Evolutionary conservation across 2,797 vertebrate genomes (phyloP), one percentile per base, ranked within the genome.

Genomic region (Micrastur ruficollis): DNA sequence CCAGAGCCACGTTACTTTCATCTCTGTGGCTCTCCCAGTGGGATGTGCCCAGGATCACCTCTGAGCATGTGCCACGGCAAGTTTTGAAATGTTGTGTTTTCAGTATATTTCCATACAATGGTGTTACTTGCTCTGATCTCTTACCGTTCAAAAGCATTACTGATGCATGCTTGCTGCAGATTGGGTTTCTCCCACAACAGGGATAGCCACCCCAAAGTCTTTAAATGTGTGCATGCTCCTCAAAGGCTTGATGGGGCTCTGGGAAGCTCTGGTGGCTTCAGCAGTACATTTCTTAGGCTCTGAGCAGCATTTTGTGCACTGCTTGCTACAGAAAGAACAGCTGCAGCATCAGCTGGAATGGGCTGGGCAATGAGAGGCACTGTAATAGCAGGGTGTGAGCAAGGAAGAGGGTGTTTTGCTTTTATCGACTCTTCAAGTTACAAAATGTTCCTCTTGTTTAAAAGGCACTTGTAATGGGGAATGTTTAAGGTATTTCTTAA

Each of bases 271-370:
- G 53, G 4, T 91, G 81, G 21, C 46, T 81, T 75, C 50, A 75
- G 47, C 52, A 56, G 50, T 34, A 29, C 0, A 0, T 83, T 63
- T 56, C 17, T 11, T 44, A 12, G 47, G 36, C 65, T 84, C 53
- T 81, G 56, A 66, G 75, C 68, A 44, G 40, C 0, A 0, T 78
- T 65, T 44, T 5, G 2, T 63, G 44, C 66, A 71, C 8, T 49
- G 4, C 40, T 79, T 46, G 6, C 19, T 75, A 36, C 53, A 49
- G 47, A 11, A 55, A 66, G n/a, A 38, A 19, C 68, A 59, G 56
- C 91, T 62, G 52, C 58, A 61, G 53, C 3, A 1, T 21, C 0
- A 0, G 14, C 46, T 61, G 23, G 26, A 76, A 40, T 0, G 11
- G 86, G n/a, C 75, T 80, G 66, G 61, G 53, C 38, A 13, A 1